phyloP scores from a whole-genome alignment of 1,140 invertebrate genomes.

The Heliconius congener region DNA sequence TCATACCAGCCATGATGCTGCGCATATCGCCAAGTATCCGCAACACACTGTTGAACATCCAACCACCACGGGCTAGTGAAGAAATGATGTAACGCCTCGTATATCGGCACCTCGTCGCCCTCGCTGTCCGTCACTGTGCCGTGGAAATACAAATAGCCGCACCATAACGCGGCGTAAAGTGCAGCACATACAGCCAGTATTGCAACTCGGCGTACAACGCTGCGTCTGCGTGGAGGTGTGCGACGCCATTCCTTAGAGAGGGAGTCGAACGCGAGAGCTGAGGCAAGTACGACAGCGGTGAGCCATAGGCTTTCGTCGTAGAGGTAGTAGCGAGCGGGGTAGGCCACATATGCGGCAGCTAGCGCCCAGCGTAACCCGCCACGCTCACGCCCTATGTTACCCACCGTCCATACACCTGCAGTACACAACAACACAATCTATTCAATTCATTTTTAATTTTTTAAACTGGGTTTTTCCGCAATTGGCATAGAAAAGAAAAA shows the following conservation, averaged over 20 bases:
- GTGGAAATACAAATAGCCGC: conserved; percentile 93
- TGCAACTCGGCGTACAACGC: conserved; percentile 65
- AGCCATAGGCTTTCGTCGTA: conserved; percentile 87
- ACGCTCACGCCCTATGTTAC: conserved; percentile 92
- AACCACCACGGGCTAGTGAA: conserved; percentile 92
- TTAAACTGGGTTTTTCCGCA: no score
- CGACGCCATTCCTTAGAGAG: conserved; percentile 90
- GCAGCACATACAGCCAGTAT: conserved; percentile 83
- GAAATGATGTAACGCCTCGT: conserved; percentile 94
- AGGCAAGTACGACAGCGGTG: conserved; percentile 83
- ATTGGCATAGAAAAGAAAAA: no score
- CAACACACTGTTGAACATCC: conserved; percentile 87
- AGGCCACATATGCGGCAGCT: conserved; percentile 85
- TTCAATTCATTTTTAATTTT: no score
- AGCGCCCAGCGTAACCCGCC: conserved; percentile 87
- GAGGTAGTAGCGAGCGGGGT: conserved; percentile 85
- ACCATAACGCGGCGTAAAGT: conserved; percentile 89
- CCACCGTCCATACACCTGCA: conserved; percentile 92
- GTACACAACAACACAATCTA: neutral
- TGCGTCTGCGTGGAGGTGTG: conserved; percentile 82
- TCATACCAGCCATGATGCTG: conserved; percentile 91
- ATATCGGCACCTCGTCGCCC: conserved; percentile 92
- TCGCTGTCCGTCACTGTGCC: conserved; percentile 92
- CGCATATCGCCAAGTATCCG: conserved; percentile 88
- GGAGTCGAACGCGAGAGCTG: conserved; percentile 86